Evolutionary conservation across 2,113 vertebrate genomes (phyloP).

Genomic region (Plectropomus leopardus): DNA sequence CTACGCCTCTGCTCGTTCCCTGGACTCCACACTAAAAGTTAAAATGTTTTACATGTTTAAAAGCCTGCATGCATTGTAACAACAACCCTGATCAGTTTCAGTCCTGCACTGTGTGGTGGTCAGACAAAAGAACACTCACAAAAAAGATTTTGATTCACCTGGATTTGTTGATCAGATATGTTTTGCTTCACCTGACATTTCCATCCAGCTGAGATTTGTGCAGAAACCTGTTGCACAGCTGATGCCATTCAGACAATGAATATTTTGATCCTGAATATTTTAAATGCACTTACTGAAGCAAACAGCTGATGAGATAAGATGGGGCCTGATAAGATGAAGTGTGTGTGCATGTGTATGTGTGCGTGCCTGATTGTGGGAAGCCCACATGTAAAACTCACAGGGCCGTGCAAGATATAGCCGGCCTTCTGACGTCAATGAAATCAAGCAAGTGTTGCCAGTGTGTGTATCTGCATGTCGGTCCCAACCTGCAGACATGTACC

Average conservation of each 20-base stretch:
- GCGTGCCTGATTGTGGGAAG: conserved; percentile 21
- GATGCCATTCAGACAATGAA: conserved; percentile 10
- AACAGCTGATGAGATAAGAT: conserved; percentile 50
- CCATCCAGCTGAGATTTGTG: neutral
- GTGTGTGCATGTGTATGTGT: conserved; percentile 1
- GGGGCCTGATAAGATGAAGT: conserved; percentile 23
- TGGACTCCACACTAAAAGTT: neutral
- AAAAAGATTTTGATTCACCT: neutral
- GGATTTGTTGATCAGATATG: neutral
- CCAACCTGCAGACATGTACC: conserved; percentile 5
- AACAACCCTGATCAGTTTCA: neutral
- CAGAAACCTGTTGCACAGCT: conserved; percentile 1
- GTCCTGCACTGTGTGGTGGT: neutral
- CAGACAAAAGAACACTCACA: no score
- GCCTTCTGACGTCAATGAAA: conserved; percentile 50
- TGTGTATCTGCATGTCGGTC: conserved; percentile 1
- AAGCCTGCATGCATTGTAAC: neutral
- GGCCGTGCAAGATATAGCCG: conserved; percentile 51
- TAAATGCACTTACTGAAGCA: conserved; percentile 27
- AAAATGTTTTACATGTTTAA: neutral
- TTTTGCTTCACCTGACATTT: neutral
- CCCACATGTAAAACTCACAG: conserved; percentile 53
- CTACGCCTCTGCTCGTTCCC: neutral
- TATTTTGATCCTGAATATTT: conserved; percentile 5
- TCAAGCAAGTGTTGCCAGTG: neutral